A percentile compares a stretch with the other conserved stretches of the same genome.
phyloP scores from a whole-genome alignment of 2,113 vertebrate species.

The Cyanoderma ruficeps region DNA sequence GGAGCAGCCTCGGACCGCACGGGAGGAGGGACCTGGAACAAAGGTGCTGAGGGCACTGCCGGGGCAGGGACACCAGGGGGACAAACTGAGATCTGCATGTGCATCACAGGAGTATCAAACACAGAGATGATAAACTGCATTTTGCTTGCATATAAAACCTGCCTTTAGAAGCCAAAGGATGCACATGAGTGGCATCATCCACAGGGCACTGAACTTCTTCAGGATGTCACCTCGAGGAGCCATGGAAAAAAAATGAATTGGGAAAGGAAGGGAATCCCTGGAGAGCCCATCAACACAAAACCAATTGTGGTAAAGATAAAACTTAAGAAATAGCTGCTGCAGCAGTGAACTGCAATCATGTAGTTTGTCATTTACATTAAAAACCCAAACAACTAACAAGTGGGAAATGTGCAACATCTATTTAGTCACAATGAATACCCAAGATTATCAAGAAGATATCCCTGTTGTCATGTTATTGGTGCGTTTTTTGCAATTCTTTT shows the following conservation, averaged over 20 bases:
- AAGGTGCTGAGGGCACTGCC: background rate
- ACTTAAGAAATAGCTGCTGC: background rate
- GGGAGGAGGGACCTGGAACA: slow-evolving; percentile 23
- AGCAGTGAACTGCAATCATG: background rate
- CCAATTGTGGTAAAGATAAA: background rate
- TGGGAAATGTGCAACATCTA: slow-evolving; percentile 40
- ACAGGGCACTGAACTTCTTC: background rate
- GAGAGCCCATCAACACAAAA: background rate
- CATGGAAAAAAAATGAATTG: background rate
- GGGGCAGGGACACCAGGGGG: background rate
- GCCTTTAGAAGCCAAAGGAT: background rate
- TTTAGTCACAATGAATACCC: slow-evolving; percentile 50
- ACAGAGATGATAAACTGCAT: background rate
- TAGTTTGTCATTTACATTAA: slow-evolving; percentile 31
- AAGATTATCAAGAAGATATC: background rate
- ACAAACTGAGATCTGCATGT: background rate
- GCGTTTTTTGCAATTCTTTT: slow-evolving; percentile 19
- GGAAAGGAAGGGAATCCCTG: background rate
- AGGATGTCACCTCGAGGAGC: background rate
- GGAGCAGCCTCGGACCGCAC: background rate
- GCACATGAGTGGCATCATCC: background rate
- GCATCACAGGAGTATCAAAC: background rate
- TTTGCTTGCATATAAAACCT: background rate
- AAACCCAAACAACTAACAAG: background rate
- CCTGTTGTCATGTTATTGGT: background rate